A percentile compares a stretch with the other conserved stretches of the same genome.
phyloP scores from a whole-genome alignment of 2,113 vertebrate species.

The Grantiella picta region DNA sequence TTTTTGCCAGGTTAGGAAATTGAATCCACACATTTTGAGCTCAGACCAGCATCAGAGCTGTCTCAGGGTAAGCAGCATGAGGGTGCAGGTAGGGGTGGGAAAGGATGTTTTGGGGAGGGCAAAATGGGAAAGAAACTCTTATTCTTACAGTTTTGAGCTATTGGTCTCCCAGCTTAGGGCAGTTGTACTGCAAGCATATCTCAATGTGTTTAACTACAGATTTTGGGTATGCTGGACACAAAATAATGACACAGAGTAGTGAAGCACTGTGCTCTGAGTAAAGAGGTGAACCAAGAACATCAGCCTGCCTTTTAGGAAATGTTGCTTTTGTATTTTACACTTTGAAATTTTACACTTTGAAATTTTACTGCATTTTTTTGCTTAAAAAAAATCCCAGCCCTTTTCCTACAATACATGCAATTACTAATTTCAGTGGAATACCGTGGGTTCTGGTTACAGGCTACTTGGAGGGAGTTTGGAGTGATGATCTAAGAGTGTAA shows the following conservation, averaged over 20 bases:
- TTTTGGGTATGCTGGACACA: neutral
- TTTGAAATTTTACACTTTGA: neutral
- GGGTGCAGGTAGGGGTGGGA: neutral
- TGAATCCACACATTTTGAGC: conserved; percentile 12
- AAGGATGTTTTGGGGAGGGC: neutral
- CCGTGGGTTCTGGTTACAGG: neutral
- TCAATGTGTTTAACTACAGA: neutral
- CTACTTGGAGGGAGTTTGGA: neutral
- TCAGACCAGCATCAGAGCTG: conserved; percentile 48
- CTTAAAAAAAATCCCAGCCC: neutral
- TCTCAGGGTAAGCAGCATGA: conserved; percentile 27
- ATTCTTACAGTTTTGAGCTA: neutral
- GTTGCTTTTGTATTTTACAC: neutral
- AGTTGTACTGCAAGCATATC: neutral
- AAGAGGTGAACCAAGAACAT: neutral
- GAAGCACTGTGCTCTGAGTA: neutral
- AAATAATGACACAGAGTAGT: neutral
- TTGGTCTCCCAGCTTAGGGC: neutral
- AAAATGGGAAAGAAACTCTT: neutral
- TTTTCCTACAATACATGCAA: neutral
- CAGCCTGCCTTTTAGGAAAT: neutral
- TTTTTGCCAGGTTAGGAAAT: conserved; percentile 48
- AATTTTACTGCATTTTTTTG: neutral
- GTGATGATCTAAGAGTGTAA: neutral
- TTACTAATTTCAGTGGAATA: neutral